phyloP scores from a whole-genome alignment of 2,113 vertebrate species.

The Morone saxatilis region DNA sequence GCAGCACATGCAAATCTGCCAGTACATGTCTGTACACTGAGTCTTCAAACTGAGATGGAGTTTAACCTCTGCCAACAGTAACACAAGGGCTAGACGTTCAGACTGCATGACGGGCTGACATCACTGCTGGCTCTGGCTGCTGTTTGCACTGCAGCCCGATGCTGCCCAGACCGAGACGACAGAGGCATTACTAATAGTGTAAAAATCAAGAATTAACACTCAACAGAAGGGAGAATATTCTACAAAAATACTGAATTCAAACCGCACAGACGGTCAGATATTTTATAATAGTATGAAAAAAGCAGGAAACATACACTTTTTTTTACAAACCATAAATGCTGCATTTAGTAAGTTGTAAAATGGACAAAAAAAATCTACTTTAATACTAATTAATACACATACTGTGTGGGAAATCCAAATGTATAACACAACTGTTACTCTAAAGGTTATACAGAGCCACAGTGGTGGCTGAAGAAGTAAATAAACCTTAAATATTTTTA shows the following conservation, averaged over 20 bases:
- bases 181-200: conserved; percentile 23
- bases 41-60: conserved; percentile 30
- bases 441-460: not conserved
- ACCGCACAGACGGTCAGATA: not conserved
- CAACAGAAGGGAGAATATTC: not conserved
- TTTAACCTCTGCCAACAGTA: conserved; percentile 70
- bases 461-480: too few relatives aligned
- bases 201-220: conserved; percentile 38
- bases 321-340: not conserved
- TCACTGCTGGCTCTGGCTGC: conserved; percentile 69
- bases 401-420: not conserved
- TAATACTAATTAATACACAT: too few relatives aligned
- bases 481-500: too few relatives aligned
- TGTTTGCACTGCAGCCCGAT: conserved; percentile 73
- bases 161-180: conserved; percentile 54
- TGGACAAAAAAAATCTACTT: too few relatives aligned
- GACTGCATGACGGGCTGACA: conserved; percentile 68
- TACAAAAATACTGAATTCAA: not conserved
- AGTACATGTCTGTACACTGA: conserved; percentile 2
- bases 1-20: conserved; percentile 27
- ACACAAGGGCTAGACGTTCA: conserved; percentile 71
- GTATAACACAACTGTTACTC: not conserved
- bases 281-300: not conserved
- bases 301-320: not conserved
- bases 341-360: not conserved